Conservation (phyloP, 2,797 vertebrate species). For the Acanthurus leucopareius region DNA sequence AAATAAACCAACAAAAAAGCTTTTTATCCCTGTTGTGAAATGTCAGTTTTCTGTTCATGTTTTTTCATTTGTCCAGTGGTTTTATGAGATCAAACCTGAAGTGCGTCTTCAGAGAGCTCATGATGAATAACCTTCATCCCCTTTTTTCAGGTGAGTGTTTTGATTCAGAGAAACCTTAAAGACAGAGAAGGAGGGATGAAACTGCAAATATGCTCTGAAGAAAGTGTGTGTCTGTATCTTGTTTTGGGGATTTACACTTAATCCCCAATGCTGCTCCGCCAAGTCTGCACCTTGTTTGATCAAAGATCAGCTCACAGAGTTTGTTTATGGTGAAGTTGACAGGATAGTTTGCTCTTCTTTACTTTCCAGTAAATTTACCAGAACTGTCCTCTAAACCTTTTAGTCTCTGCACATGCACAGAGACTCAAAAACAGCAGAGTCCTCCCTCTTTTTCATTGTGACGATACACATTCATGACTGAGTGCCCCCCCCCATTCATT, state of each 20-base stretch:
- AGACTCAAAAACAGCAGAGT: neutral
- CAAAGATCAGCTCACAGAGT: neutral
- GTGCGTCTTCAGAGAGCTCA: neutral
- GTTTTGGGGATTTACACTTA: constrained; percentile 2
- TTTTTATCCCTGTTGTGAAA: constrained; percentile 13
- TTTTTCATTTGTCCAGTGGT: constrained; percentile 5
- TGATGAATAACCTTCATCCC: neutral
- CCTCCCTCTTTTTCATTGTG: constrained; percentile 1
- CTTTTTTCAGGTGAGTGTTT: neutral
- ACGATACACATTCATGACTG: neutral
- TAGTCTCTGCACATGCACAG: neutral
- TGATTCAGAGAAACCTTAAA: constrained; percentile 21
- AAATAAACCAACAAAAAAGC: constrained; percentile 1
- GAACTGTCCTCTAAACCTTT: neutral
- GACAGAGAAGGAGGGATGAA: neutral
- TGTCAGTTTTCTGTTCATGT: constrained; percentile 4
- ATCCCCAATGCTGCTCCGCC: neutral
- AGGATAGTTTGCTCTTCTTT: neutral
- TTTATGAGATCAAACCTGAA: constrained; percentile 16
- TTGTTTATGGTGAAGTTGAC: neutral
- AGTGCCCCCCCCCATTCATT: constrained; percentile 20
- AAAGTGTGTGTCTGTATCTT: constrained; percentile 10
- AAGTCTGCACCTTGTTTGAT: neutral
- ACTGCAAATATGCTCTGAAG: neutral
- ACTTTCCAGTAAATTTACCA: neutral